Evolutionary conservation across 1,140 invertebrate genomes (phyloP).

Genomic region (Neotoxoptera formosana): DNA sequence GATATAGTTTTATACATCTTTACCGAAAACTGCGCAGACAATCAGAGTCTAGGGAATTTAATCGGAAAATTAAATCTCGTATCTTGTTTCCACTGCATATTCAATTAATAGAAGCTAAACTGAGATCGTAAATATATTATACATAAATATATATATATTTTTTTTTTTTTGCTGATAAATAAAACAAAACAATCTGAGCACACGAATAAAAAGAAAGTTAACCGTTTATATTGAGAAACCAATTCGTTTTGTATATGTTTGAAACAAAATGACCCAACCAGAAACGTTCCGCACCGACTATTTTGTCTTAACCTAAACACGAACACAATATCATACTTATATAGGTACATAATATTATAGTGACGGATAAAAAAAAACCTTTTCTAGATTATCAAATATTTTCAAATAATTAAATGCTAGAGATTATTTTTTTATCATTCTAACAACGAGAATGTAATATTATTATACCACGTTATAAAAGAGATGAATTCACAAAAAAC

Average conservation of each 20-base stretch:
- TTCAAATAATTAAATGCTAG: background rate
- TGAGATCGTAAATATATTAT: background rate
- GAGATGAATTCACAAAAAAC: background rate
- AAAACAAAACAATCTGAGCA: background rate
- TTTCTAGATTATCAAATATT: background rate
- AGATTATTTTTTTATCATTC: background rate
- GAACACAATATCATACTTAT: slow-evolving; percentile 19
- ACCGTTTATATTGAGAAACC: slow-evolving; percentile 24
- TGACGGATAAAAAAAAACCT: background rate
- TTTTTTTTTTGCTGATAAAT: background rate
- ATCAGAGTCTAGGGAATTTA: background rate
- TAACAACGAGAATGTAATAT: background rate
- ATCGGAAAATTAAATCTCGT: background rate
- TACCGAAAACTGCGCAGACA: background rate
- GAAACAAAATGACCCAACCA: slow-evolving; percentile 27
- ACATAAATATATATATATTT: background rate
- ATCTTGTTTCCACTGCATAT: background rate
- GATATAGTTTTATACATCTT: background rate
- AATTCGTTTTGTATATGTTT: slow-evolving; percentile 29
- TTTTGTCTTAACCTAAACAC: background rate
- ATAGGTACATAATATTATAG: background rate
- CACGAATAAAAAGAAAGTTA: slow-evolving; percentile 24
- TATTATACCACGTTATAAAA: background rate
- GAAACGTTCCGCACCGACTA: slow-evolving; percentile 24
- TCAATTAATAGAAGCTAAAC: background rate